A percentile compares a stretch with the other conserved stretches of the same genome.
Evolutionary conservation across 1,140 invertebrate species (phyloP).

Genomic region (Pinna nobilis): DNA sequence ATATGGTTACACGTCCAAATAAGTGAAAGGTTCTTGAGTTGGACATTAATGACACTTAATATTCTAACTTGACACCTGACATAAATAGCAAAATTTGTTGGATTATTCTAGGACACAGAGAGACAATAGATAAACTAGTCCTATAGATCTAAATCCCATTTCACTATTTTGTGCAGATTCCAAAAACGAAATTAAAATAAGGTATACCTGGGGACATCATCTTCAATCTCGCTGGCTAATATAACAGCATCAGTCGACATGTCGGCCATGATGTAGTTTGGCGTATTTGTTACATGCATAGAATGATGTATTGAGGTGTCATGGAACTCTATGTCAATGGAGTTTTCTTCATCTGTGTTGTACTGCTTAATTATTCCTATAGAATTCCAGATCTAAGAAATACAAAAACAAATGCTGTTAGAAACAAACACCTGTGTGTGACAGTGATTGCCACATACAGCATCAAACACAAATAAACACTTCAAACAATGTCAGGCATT

Average conservation of each 20-base stretch:
- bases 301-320: conserved; percentile 92
- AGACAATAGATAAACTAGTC: too few species aligned
- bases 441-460: not conserved
- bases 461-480: not conserved
- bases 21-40: too few species aligned
- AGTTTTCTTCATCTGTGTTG: conserved; percentile 76
- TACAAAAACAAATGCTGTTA: too few species aligned
- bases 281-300: conserved; percentile 89
- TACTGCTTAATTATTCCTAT: conserved; percentile 74
- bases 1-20: too few species aligned
- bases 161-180: too few species aligned
- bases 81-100: too few species aligned
- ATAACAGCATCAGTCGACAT: conserved; percentile 86
- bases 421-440: too few species aligned
- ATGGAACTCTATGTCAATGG: conserved; percentile 96
- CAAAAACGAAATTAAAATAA: not conserved
- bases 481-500: too few species aligned
- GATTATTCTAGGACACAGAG: too few species aligned
- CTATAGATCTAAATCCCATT: not conserved
- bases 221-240: conserved; percentile 82
- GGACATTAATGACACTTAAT: too few species aligned
- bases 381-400: conserved; percentile 73
- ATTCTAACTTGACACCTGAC: too few species aligned
- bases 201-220: conserved; percentile 77
- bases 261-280: conserved; percentile 86